phyloP scores from a whole-genome alignment of 1,140 invertebrate species.

The Aleiodes sp. region DNA sequence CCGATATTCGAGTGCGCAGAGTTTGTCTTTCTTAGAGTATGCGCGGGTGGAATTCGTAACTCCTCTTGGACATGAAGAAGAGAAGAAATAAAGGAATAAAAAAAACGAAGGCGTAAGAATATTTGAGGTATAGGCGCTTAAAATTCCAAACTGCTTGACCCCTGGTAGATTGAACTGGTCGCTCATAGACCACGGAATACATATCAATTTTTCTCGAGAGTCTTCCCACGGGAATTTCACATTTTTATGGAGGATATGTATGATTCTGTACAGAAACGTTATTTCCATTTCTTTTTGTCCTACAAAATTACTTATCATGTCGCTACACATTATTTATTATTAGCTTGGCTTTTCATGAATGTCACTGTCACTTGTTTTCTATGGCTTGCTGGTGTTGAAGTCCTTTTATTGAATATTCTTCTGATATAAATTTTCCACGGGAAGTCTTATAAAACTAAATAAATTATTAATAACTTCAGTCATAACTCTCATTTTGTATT shows the following conservation, averaged over 20 bases:
- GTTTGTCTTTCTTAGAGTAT: slow-evolving; percentile 9
- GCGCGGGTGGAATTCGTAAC: slow-evolving; percentile 29
- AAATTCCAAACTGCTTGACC: slow-evolving; percentile 67
- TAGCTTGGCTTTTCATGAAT: too few species aligned
- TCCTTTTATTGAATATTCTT: too few species aligned
- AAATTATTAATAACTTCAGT: slow-evolving; percentile 1
- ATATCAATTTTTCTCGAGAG: slow-evolving; percentile 63
- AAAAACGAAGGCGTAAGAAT: slow-evolving; percentile 26
- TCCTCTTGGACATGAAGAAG: not conserved
- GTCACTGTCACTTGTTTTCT: not conserved
- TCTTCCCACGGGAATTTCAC: slow-evolving; percentile 55
- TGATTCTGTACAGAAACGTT: slow-evolving; percentile 1
- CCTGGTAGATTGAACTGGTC: slow-evolving; percentile 63
- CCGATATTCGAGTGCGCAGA: not conserved
- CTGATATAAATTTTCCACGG: too few species aligned
- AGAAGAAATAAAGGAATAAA: not conserved
- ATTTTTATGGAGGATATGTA: slow-evolving; percentile 30
- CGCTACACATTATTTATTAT: too few species aligned
- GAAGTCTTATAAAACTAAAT: too few species aligned
- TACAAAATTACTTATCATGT: slow-evolving; percentile 44
- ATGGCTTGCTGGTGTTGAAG: too few species aligned
- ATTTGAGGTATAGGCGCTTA: slow-evolving; percentile 49
- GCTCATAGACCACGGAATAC: slow-evolving; percentile 58
- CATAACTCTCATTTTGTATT: not conserved
- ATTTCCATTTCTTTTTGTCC: slow-evolving; percentile 3